A percentile compares a stretch with the other conserved stretches of the same genome.
Evolutionary conservation across 1,140 invertebrate genomes (phyloP).

Genomic region (Psilanteris sp.): DNA sequence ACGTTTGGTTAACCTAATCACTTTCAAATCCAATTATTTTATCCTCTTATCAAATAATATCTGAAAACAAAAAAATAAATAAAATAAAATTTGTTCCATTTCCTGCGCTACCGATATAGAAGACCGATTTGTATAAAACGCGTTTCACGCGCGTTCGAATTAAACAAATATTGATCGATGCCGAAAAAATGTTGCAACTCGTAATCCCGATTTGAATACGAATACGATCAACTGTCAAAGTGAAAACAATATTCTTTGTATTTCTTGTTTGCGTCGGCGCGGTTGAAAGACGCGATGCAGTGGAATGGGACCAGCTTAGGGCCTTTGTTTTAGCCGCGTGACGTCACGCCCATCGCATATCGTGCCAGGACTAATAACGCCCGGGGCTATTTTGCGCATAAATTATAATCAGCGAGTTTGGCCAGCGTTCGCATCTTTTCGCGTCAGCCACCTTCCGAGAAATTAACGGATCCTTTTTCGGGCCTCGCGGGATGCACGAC

Average conservation of each 20-base stretch:
- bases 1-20: too few species aligned
- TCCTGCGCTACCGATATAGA: too few species aligned
- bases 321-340: slow-evolving; percentile 78
- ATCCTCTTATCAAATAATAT: too few species aligned
- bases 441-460: slow-evolving; percentile 34
- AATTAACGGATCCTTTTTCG: slow-evolving; percentile 33
- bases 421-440: slow-evolving; percentile 40
- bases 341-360: slow-evolving; percentile 75
- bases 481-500: background rate
- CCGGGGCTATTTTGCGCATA: slow-evolving; percentile 73
- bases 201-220: background rate
- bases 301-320: slow-evolving; percentile 67
- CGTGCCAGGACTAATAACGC: slow-evolving; percentile 76
- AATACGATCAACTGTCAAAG: background rate
- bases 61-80: too few species aligned
- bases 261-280: slow-evolving; percentile 64
- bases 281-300: slow-evolving; percentile 69
- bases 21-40: too few species aligned
- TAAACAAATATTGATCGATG: too few species aligned
- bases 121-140: too few species aligned
- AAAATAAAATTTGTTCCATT: too few species aligned
- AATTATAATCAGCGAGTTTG: slow-evolving; percentile 75
- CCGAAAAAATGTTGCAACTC: too few species aligned
- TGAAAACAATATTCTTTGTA: slow-evolving; percentile 31
- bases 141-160: too few species aligned